Evolutionary conservation across 2,888 invertebrate species (phyloP), one percentile per base, ranked within the genome.

Genomic region (Rhodophaea formosa): DNA sequence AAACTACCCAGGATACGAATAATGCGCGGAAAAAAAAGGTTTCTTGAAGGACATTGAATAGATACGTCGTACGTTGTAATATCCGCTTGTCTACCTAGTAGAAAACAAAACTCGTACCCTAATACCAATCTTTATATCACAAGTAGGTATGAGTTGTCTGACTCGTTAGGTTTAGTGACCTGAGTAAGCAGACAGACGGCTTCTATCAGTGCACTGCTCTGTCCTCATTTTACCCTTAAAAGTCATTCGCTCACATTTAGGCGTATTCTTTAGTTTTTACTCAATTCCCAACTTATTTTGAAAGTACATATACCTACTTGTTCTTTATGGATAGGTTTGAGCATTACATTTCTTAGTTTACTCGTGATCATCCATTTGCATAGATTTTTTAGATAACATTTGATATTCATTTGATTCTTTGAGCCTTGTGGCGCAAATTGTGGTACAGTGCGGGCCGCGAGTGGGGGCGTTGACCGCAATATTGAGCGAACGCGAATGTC

Each of bases 401-500:
- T n/a, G 39, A 39, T 39, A 39, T 39, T 39, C 3, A 39, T 10
- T 51, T 35, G 35, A 35, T 35, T 35, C 45, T 52, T 59, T 59
- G 47, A 57, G 62, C 65, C 47, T 32, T 53, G 45, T 57, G 59
- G 62, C 62, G 63, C 64, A 59, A 68, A 66, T 70, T 60, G 54
- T 65, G 62, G 65, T 66, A 72, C 67, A 62, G 71, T 72, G 64
- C 77, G 75, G 80, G 77, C 78, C 77, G 82, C 73, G 79, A 77
- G 79, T 72, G 82, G 82, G 89, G 86, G 83, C 90, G 84, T 84
- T 84, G 90, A 88, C 90, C 90, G 88, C 81, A 86, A 85, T 86
- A 87, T 87, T 87, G 85, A 89, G 79, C 83, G 81, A 84, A 84
- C 88, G 90, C 89, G 87, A 90, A 89, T 89, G 88, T 91, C 90